Base-by-base conservation (phyloP, 2,113 vertebrate species). In the Herpetotheres cachinnans region DNA sequence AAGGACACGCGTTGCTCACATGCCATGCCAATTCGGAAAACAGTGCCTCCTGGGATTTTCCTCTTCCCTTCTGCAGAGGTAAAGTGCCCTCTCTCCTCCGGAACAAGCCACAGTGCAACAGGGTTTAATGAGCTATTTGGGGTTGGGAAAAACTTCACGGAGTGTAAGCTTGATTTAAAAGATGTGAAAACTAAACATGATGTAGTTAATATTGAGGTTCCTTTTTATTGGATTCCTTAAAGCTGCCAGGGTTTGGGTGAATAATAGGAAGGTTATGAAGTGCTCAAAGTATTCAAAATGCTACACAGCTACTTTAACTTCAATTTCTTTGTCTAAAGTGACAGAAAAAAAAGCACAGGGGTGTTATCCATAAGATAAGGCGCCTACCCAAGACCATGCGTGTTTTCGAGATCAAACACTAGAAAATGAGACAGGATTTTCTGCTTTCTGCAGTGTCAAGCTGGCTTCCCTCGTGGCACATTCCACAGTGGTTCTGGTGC, bases 21-120 rank as follows among this genome's bases (percentile, higher is more conserved):
- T 99, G 99, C 97, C 98, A 99, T 1, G 98, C 99, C 67, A 98
- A 96, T 42, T 98, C 98, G 0, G 98, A 99, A 12, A 98, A 98
- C 44, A 98, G 98, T 0, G 99, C 99, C 82, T 99, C 99, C 47
- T 99, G 99, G 99, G 99, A 99, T 95, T 99, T 99, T 71, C 99
- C 99, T 3, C 98, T 99, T 38, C 99, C 99, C 25, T 99, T 99
- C 98, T 99, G 99, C 98, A 98, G 99, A 99, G 99, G 99, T 99
- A 97, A 93, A 92, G 66, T 63, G 42, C 5, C 47, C 40, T 52
- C 47, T 50, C 38, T 40, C 47, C 10, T 8, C 54, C 29, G 38
- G 16, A 67, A 22, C 20, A 7, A 22, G 29, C 21, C 55, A 9
- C 21, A 9, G 0, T 16, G 56, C 38, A 50, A 20, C 3, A 2